A percentile compares a stretch with the other conserved stretches of the same genome.
phyloP scores from a whole-genome alignment of 1,140 invertebrate species.

The Chlorops oryzae region DNA sequence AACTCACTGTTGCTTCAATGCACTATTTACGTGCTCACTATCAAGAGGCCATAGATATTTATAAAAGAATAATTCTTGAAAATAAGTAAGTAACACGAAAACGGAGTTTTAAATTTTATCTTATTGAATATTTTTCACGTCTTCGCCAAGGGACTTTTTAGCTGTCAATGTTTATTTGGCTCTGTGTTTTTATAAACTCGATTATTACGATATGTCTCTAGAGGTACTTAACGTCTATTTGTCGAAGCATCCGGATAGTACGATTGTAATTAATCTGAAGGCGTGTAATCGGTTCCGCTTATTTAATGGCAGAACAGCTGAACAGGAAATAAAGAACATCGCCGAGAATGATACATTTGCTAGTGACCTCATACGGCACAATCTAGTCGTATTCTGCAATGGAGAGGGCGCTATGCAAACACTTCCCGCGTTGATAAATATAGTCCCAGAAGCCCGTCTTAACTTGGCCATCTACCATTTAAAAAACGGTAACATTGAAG shows the following conservation, averaged over 20 bases:
- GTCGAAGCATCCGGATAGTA: conserved; percentile 86
- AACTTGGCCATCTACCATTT: conserved; percentile 96
- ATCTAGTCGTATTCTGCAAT: conserved; percentile 90
- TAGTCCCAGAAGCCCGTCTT: conserved; percentile 91
- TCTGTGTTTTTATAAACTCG: conserved; percentile 95
- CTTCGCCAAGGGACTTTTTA: conserved; percentile 85
- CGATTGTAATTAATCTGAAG: conserved; percentile 92
- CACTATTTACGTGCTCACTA: conserved; percentile 94
- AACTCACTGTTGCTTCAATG: conserved; percentile 91
- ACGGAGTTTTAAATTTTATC: no score
- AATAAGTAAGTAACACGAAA: conserved; percentile 61
- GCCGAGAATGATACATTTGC: conserved; percentile 82
- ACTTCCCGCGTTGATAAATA: conserved; percentile 84
- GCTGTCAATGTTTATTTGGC: conserved; percentile 97
- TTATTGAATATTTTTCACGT: conserved; percentile 47
- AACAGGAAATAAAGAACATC: conserved; percentile 74
- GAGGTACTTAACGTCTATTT: conserved; percentile 92
- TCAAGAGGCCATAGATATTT: conserved; percentile 98
- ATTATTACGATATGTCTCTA: conserved; percentile 87
- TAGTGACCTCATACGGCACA: conserved; percentile 90
- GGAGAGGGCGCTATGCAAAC: conserved; percentile 91
- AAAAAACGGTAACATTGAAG: conserved; percentile 81
- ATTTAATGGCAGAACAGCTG: conserved; percentile 91
- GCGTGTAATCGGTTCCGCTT: conserved; percentile 67
- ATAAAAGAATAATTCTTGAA: conserved; percentile 88